Evolutionary conservation across 2,797 vertebrate genomes (phyloP).

Genomic region (Ficedula albicollis): DNA sequence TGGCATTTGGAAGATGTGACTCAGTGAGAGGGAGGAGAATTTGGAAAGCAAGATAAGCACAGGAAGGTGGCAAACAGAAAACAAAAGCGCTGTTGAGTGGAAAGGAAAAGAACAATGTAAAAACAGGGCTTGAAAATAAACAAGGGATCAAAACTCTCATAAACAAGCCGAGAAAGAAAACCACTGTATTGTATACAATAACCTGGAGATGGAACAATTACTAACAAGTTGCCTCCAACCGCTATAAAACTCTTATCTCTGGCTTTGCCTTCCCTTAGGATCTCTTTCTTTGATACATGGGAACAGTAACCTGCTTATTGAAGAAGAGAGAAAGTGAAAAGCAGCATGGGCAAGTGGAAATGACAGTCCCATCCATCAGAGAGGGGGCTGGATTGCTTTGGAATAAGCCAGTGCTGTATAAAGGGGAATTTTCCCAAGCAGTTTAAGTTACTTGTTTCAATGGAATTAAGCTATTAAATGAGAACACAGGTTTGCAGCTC

Average conservation of each 20-base stretch:
- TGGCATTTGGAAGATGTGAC: neutral
- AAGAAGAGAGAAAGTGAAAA: neutral
- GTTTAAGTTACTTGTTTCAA: neutral
- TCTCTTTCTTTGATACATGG: neutral
- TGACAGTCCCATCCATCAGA: slow-evolving; percentile 1
- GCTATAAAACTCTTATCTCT: neutral
- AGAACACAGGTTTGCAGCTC: neutral
- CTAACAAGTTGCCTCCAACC: neutral
- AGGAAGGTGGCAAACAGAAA: slow-evolving; percentile 14
- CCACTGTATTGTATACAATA: neutral
- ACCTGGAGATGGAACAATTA: neutral
- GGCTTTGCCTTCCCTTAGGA: slow-evolving; percentile 30
- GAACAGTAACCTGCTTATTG: neutral
- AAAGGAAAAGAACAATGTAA: neutral
- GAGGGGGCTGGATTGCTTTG: neutral
- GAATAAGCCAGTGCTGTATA: neutral
- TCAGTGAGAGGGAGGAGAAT: neutral
- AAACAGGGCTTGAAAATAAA: neutral
- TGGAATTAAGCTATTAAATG: neutral
- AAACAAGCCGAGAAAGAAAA: neutral
- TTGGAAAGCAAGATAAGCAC: neutral
- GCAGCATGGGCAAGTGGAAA: neutral
- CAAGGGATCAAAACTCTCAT: neutral
- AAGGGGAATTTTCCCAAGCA: neutral
- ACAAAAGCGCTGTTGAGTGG: neutral